Evolutionary conservation across 2,113 vertebrate genomes (phyloP).

Genomic region (Prunella fulvescens): DNA sequence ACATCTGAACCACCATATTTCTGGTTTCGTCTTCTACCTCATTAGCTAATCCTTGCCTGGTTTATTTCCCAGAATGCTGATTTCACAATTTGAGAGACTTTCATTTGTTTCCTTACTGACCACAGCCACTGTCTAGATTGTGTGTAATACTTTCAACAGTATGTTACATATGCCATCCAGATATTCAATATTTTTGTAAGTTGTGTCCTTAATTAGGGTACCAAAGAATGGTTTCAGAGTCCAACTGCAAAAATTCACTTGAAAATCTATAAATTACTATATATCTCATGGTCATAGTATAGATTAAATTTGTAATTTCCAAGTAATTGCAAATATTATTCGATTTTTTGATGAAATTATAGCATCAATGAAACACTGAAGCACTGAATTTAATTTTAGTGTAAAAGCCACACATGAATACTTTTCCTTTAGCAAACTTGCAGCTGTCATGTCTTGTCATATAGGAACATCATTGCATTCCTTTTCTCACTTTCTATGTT

Average conservation of each 20-base stretch:
- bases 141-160: background rate
- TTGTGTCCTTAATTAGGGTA: rapidly evolving
- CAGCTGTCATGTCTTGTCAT: background rate
- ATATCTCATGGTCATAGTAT: background rate
- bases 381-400: background rate
- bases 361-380: background rate
- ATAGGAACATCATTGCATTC: background rate
- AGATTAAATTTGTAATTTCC: background rate
- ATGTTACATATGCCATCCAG: background rate
- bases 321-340: background rate
- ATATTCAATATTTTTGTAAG: background rate
- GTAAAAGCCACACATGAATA: background rate
- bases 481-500: background rate
- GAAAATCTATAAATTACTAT: background rate
- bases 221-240: background rate
- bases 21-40: background rate
- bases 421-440: background rate
- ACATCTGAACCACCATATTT: background rate
- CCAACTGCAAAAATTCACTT: background rate
- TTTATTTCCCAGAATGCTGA: background rate
- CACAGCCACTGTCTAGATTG: background rate
- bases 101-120: background rate
- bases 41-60: background rate
- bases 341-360: background rate
- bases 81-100: background rate